Base-by-base conservation (phyloP, 2,888 invertebrate species). In the Clusia tigrina region DNA sequence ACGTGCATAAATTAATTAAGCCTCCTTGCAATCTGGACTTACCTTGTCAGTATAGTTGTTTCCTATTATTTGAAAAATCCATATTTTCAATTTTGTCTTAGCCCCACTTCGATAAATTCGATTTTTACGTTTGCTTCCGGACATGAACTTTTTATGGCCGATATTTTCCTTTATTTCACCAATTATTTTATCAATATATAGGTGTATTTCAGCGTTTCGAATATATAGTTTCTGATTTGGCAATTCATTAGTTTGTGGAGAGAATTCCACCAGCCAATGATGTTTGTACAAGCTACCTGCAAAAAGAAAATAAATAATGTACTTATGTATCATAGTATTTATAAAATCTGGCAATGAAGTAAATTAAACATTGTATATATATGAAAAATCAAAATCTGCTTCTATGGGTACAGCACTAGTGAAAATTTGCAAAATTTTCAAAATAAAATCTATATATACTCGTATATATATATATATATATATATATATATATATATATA, bases 211-310 rank as follows among this genome's bases (percentile, higher is more conserved):
- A 32, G 94, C 94, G 69, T 90, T 89, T 71, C 90, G 89, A 71
- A 95, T 92, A 70, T 89, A 86, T 71, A 93, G 86, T 71, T 90
- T 90, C 73, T 78, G 81, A 57, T 73, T 81, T n/a, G 74, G 74
- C 54, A 72, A 67, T 42, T 76, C 73, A 63, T 89, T 89, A 70
- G 87, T 86, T 69, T 89, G 88, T 77, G 92, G 89, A 61, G 92
- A 89, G 85, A 95, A 95, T 83, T 95, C 94, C 73, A 95, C 87
- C 74, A 95, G 86, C 63, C 92, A 89, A 83, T 95, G 94, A 58
- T 93, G 92, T 81, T 94, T 94, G 76, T 94, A 86, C 78, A 90
- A 89, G 73, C 89, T 89, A 76, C 95, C 95, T 95, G 87, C 81
- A 79, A 78, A 53, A 32, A 9, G 5, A 32, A 32, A 32, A 32